Evolutionary conservation across 2,113 vertebrate species (phyloP).

Genomic region (Alosa alosa): DNA sequence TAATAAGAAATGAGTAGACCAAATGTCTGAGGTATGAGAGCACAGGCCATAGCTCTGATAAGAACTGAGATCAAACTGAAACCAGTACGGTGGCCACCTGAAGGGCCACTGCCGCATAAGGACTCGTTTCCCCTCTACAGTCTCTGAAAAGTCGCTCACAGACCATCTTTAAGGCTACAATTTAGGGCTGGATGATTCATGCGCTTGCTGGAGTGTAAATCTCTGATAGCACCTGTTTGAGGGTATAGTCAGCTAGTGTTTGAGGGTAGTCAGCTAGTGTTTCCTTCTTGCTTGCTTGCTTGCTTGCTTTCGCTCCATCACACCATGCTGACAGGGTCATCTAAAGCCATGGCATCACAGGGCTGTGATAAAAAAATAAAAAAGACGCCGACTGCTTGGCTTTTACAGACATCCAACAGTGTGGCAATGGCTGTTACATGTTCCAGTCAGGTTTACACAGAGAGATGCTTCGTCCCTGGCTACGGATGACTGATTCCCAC

Average conservation of each 20-base stretch:
- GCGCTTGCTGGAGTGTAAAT: neutral
- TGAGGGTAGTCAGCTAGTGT: neutral
- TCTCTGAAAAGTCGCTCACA: neutral
- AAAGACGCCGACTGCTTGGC: neutral
- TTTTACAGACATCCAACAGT: neutral
- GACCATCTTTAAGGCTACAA: neutral
- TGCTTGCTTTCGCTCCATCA: neutral
- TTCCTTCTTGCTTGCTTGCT: neutral
- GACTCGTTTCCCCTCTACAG: neutral
- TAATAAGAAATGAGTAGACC: neutral
- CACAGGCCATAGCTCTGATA: neutral
- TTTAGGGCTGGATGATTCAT: neutral
- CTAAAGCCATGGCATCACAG: neutral
- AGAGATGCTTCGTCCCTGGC: neutral
- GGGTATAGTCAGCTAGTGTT: neutral
- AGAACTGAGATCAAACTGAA: neutral
- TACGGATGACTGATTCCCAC: neutral
- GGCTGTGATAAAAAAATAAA: too few relatives aligned
- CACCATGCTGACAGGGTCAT: neutral
- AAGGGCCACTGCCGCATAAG: neutral
- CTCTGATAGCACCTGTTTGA: neutral
- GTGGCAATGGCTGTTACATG: conserved; percentile 1
- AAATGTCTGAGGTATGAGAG: neutral
- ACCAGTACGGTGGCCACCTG: neutral
- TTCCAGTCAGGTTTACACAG: neutral